Conservation (phyloP, 2,888 invertebrate species). For the Thera obeliscata region DNA sequence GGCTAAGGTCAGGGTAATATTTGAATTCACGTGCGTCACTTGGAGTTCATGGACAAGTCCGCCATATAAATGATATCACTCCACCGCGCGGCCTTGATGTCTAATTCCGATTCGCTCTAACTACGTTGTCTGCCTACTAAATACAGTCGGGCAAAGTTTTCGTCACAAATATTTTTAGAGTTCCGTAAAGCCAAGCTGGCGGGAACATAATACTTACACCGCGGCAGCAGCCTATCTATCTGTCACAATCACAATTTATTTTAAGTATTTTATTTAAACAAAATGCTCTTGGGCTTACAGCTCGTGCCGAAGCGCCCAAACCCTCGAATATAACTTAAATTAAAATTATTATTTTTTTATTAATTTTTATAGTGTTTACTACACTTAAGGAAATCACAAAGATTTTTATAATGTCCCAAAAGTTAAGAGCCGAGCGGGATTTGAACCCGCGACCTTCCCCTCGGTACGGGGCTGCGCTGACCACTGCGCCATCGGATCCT, state of each 20-base stretch:
- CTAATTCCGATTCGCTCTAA: constrained; percentile 78
- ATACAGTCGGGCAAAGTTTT: constrained; percentile 48
- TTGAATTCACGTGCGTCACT: constrained; percentile 79
- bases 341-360: too few relatives aligned
- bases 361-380: too few relatives aligned
- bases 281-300: too few relatives aligned
- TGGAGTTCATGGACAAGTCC: constrained; percentile 79
- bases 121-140: constrained; percentile 78
- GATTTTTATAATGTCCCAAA: too few relatives aligned
- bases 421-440: too few relatives aligned
- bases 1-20: constrained; percentile 76
- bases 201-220: background rate
- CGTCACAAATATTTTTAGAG: constrained; percentile 40
- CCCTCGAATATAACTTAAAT: too few relatives aligned
- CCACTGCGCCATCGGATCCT: too few relatives aligned
- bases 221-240: background rate
- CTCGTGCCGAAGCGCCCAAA: too few relatives aligned
- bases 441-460: too few relatives aligned
- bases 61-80: constrained; percentile 81
- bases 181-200: constrained; percentile 8
- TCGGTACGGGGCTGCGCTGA: too few relatives aligned
- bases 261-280: too few relatives aligned
- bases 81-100: constrained; percentile 72
- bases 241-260: background rate
- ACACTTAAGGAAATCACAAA: too few relatives aligned